Base-by-base conservation (phyloP, 2,113 vertebrate species). In the Prietella phreatophila region DNA sequence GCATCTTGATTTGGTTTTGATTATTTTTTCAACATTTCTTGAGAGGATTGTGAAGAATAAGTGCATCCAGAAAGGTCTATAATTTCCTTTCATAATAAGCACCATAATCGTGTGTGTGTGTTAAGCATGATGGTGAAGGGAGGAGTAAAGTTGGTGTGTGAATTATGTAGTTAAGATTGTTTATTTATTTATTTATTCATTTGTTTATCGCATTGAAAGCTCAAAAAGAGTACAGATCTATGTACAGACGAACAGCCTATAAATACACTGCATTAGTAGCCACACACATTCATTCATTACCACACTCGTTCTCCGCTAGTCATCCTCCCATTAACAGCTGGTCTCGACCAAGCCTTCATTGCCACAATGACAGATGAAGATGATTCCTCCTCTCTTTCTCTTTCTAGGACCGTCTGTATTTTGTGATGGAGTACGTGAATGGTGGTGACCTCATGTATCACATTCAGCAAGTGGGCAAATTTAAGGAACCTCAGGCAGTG, bases 371-470 rank as follows among this genome's bases (percentile, higher is more conserved):
- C 14, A 15, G 5, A 50, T 47, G 73, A 53, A 78, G 75, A 78
- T 39, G 19, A 36, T 55, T 73, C 47, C 19, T 20, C 58, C 11
- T 69, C 56, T 33, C n/a, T 60, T 56, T 76, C 75, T 56, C 55
- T 39, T 58, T 71, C 67, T 89, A 99, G 98, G 98, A 99, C 88
- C 97, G 98, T 10, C 96, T 99, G 71, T 99, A 98, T 94, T 99
- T 99, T 83, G 98, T 99, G 88, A 99, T 99, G 98, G 98, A 99
- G 58, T 99, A 98, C 5, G 97, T 99, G 90, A 99, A 96, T 0
- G 98, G 98, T 0, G 98, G 98, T 36, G 98, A 99, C 89, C 96
- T 99, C 91, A 99, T 99, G 98, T 99, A 98, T 86, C 98, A 99
- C 94, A 99, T 99, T 80, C 98, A 99, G 93, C 97, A 98, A 96